Evolutionary conservation across 2,888 invertebrate species (phyloP).

Genomic region (Torymus texanus): DNA sequence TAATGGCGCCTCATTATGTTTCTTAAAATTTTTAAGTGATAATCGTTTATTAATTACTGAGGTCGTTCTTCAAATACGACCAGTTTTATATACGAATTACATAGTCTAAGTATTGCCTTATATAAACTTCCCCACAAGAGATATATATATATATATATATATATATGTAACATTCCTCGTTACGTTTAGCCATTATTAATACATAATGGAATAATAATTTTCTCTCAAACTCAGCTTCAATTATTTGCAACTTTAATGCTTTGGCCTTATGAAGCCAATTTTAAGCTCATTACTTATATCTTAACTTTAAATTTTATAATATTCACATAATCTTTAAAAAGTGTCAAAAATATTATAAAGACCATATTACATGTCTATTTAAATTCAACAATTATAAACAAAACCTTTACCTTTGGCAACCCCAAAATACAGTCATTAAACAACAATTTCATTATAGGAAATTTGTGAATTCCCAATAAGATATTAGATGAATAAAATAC

Average conservation of each 20-base stretch:
- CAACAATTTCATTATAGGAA: too few species aligned
- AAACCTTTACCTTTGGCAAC: too few species aligned
- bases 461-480: too few species aligned
- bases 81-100: background rate
- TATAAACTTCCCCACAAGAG: too few species aligned
- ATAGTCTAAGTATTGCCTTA: too few species aligned
- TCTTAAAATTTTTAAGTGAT: constrained; percentile 8
- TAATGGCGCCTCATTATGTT: constrained; percentile 15
- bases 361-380: background rate
- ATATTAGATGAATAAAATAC: too few species aligned
- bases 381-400: too few species aligned
- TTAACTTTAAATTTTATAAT: background rate
- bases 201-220: constrained; percentile 7
- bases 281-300: constrained; percentile 2
- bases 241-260: background rate
- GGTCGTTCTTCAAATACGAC: background rate
- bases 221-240: background rate
- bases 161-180: too few species aligned
- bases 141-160: too few species aligned
- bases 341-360: constrained; percentile 3
- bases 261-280: background rate
- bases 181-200: background rate
- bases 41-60: background rate
- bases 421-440: too few species aligned
- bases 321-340: background rate